Evolutionary conservation across 2,888 invertebrate genomes (phyloP), one percentile per base, ranked within the genome.

Genomic region (Empis stercorea): DNA sequence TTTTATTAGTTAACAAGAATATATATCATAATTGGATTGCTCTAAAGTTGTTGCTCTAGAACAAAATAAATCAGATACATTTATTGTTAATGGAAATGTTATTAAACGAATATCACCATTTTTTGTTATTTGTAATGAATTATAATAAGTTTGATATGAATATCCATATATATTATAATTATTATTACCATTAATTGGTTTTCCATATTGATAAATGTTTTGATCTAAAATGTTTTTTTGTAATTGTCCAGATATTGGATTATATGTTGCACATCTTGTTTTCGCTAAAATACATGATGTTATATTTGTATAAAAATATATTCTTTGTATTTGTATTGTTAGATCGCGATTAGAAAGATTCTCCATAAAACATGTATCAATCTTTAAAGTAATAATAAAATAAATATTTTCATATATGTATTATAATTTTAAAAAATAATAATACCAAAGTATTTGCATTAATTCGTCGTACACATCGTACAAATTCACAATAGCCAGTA

Each of bases 271-370:
- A 63, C 81, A 81, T 46, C 81, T 71, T 2, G 78, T 65, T 57
- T 74, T 76, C 1, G 81, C 79, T 48, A 81, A 62, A 50, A 81
- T 73, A 59, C 81, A 81, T 10, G 79, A 76, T 3, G 80, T 80
- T 30, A 80, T 75, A 59, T 81, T 81, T 27, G 73, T 76, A 57
- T 70, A 78, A 56, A 76, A 74, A 34, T 51, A 51, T 2, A 61
- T 51, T 4, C 60, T 58, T 42, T 58, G 55, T 11, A 45, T 14
- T 41, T 52, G 50, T 2, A 51, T 48, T 4, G 51, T 51, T 3
- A 61, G 30, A 43, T 59, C 51, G 10, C 57, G 54, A 30, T 51
- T 52, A 2, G 49, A 48, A 11, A 59, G 41, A 38, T 54, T 58
- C 14, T 57, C 54, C 3, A 37, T 40, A 38, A 58, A 58, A 43